Evolutionary conservation across 2,888 invertebrate species (phyloP).

Genomic region (Dolomedes plantarius): DNA sequence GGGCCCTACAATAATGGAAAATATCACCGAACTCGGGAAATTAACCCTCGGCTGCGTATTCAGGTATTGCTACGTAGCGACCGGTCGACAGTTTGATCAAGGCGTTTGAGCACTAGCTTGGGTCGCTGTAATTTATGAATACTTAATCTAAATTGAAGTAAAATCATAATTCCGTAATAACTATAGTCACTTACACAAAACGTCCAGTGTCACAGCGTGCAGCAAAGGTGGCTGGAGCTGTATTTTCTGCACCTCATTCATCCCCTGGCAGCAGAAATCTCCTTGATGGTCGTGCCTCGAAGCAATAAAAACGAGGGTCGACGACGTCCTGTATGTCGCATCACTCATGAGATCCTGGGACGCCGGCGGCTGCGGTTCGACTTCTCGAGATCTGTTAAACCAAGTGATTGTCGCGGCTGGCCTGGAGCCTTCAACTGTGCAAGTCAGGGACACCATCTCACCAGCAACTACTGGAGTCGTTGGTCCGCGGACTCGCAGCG

Average conservation of each 20-base stretch:
- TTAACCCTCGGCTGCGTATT: too few relatives aligned
- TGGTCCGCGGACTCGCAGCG: constrained; percentile 85
- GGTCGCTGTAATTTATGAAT: too few relatives aligned
- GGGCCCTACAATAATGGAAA: too few relatives aligned
- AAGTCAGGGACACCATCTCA: constrained; percentile 86
- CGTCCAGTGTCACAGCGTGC: constrained; percentile 84
- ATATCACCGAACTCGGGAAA: too few relatives aligned
- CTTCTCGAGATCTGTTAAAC: constrained; percentile 81
- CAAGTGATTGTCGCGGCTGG: constrained; percentile 90
- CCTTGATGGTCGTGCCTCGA: constrained; percentile 73
- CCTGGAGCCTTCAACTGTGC: constrained; percentile 86
- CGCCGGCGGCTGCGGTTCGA: constrained; percentile 70
- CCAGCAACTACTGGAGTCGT: constrained; percentile 88
- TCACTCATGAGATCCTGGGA: constrained; percentile 73
- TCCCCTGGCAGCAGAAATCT: constrained; percentile 75
- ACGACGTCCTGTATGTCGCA: constrained; percentile 73
- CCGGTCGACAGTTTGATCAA: too few relatives aligned
- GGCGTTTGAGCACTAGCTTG: too few relatives aligned
- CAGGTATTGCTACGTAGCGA: too few relatives aligned
- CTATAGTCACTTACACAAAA: constrained; percentile 91
- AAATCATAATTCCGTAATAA: too few relatives aligned
- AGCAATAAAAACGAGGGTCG: constrained; percentile 73
- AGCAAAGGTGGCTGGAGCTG: constrained; percentile 86
- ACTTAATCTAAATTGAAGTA: too few relatives aligned
- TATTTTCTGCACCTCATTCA: constrained; percentile 86